phyloP scores from a whole-genome alignment of 1,140 invertebrate genomes.

The Bemisia tabaci region DNA sequence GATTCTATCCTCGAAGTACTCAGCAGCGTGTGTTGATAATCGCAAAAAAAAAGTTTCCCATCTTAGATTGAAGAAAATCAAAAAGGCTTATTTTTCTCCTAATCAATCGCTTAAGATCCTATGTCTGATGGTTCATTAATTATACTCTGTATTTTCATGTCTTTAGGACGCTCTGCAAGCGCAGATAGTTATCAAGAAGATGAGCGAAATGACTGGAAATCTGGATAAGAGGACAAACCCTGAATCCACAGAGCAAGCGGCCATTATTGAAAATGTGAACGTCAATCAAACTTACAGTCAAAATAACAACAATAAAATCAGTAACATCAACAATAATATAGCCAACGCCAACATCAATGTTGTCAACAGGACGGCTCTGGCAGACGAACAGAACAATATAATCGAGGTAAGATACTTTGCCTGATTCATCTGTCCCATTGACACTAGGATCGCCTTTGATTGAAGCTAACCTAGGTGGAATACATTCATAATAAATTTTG shows the following conservation, averaged over 20 bases:
- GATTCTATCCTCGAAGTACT: too few relatives aligned
- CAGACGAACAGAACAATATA: neutral
- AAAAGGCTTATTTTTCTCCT: too few relatives aligned
- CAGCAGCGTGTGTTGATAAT: too few relatives aligned
- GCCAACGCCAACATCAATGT: neutral
- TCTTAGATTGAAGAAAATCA: too few relatives aligned
- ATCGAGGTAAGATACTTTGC: neutral
- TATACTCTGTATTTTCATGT: too few relatives aligned
- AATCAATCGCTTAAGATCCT: too few relatives aligned
- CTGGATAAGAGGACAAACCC: neutral
- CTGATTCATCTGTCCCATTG: too few relatives aligned
- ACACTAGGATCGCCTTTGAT: neutral
- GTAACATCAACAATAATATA: neutral
- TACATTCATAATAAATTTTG: neutral
- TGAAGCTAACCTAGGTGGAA: neutral
- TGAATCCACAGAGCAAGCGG: neutral
- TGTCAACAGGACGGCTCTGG: neutral
- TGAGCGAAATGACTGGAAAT: constrained; percentile 64
- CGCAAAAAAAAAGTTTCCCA: too few relatives aligned
- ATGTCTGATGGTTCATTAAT: too few relatives aligned
- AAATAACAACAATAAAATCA: neutral
- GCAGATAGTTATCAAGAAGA: constrained; percentile 77
- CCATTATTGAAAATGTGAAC: neutral
- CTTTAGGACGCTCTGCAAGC: constrained; percentile 69
- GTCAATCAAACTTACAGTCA: neutral